These are phyloP conservation scores for Busseola fusca DNA, from an alignment of 2,888 invertebrate genomes.

Conservation along the genomic window DNA sequence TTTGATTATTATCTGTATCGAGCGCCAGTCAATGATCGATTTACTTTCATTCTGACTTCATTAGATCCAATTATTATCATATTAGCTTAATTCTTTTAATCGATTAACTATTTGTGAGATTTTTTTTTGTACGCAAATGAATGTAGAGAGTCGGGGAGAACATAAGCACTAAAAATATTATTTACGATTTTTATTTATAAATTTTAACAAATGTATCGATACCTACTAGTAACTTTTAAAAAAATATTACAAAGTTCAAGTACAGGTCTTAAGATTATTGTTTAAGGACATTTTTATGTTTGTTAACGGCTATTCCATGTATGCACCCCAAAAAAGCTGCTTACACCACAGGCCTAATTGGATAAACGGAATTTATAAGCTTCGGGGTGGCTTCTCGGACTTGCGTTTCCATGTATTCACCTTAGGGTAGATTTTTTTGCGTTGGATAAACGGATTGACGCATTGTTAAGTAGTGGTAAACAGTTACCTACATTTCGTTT, in stretches of 20 bases:
- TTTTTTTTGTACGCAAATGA: conserved; percentile 13
- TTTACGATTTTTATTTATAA: conserved; percentile 15
- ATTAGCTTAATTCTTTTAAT: conserved; percentile 66
- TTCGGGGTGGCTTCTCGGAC: not conserved
- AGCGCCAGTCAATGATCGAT: conserved; percentile 51
- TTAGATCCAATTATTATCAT: conserved; percentile 78
- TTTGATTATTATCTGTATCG: conserved; percentile 49
- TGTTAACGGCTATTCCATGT: not conserved
- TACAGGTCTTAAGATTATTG: not conserved
- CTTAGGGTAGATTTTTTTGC: not conserved
- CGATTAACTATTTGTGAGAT: conserved; percentile 47
- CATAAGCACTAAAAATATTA: not conserved
- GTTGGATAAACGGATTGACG: not conserved
- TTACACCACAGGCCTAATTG: no score
- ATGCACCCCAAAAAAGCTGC: not conserved
- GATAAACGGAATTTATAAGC: not conserved
- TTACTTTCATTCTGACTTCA: conserved; percentile 79
- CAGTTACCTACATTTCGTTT: not conserved
- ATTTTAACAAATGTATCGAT: not conserved
- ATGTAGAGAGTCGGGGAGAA: not conserved
- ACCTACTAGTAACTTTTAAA: not conserved
- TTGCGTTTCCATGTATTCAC: not conserved
- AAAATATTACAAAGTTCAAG: not conserved
- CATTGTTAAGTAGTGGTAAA: not conserved
- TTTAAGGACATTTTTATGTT: not conserved